Conservation (phyloP, 2,797 vertebrate species). For the Eurystomus glaucurus region DNA sequence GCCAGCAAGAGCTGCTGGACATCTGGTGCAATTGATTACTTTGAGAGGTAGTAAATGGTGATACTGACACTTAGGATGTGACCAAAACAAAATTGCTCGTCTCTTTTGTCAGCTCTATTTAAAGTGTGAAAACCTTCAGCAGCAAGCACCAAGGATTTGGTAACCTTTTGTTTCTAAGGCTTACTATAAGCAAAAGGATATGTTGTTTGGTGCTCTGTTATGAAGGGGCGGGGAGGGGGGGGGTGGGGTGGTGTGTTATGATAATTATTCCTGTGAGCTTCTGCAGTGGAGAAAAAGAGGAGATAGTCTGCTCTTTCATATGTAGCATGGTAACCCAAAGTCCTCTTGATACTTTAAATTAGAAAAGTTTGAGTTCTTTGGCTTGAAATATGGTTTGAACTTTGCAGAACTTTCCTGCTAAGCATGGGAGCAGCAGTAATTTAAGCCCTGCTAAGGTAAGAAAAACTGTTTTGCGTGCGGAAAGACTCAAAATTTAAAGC, state of each 20-base stretch:
- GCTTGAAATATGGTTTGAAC: background rate
- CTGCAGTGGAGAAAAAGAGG: background rate
- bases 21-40: background rate
- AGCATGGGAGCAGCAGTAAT: background rate
- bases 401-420: background rate
- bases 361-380: background rate
- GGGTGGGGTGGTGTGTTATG: background rate
- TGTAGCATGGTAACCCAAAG: background rate
- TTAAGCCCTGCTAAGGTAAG: background rate
- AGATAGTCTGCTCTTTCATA: background rate
- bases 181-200: background rate
- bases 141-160: background rate
- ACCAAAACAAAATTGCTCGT: background rate
- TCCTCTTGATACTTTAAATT: background rate
- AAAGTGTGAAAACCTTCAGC: constrained; percentile 7
- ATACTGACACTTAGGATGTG: constrained; percentile 16
- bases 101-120: constrained; percentile 25
- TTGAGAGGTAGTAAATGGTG: background rate
- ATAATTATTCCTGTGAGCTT: background rate
- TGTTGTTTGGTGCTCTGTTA: accelerated
- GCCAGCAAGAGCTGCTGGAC: background rate
- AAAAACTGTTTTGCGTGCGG: background rate
- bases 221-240: too few species aligned
- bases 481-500: background rate
- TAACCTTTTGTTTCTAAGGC: background rate